These are phyloP conservation scores for Ctenomys sociabilis DNA, from an alignment of 2,113 vertebrate genomes.

Conservation along the genomic window DNA sequence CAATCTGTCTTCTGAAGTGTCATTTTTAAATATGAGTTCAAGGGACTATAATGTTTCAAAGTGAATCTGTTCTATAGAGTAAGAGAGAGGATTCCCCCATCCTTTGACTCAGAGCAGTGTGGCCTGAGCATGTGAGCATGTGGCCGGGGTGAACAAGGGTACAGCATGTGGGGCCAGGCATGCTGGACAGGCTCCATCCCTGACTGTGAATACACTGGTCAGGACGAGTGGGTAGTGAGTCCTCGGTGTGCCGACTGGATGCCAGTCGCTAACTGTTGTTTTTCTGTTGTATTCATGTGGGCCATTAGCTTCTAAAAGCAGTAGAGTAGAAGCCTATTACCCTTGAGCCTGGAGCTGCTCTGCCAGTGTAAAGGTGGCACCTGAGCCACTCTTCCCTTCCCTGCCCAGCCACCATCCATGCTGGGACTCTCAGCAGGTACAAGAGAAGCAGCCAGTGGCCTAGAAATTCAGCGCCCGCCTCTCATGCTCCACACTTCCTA, in stretches of 20 bases:
- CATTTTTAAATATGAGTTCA: neutral
- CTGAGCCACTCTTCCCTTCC: neutral
- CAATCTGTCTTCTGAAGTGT: neutral
- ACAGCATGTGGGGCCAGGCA: rapidly evolving
- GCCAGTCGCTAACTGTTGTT: neutral
- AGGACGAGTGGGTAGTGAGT: neutral
- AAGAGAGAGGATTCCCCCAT: neutral
- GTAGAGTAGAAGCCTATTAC: neutral
- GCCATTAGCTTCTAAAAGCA: neutral
- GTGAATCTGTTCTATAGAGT: neutral
- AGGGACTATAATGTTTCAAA: neutral
- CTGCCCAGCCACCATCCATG: rapidly evolving
- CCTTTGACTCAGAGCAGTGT: neutral
- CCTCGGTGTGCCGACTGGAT: neutral
- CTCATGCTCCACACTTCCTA: neutral
- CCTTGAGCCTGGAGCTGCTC: neutral
- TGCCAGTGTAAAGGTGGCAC: neutral
- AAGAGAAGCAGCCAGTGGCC: neutral
- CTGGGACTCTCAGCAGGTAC: neutral
- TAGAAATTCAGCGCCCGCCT: neutral
- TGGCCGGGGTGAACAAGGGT: neutral
- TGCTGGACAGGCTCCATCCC: neutral
- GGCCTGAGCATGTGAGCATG: too few relatives aligned
- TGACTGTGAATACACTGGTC: neutral
- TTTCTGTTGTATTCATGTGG: neutral